phyloP scores from a whole-genome alignment of 2,797 vertebrate genomes.

The Huso huso region DNA sequence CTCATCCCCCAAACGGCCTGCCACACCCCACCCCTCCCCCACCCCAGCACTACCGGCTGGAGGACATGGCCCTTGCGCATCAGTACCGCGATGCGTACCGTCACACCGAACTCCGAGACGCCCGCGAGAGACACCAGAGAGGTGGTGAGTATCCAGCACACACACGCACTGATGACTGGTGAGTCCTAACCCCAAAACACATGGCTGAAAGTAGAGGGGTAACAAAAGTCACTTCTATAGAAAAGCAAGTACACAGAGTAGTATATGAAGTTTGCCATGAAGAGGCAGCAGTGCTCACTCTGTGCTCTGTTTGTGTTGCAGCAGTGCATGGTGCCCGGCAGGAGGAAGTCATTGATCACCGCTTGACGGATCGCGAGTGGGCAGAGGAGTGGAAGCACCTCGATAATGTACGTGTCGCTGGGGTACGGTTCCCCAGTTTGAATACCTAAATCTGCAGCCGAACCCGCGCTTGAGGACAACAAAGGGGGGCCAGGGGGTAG shows the following conservation, averaged over 20 bases:
- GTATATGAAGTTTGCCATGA: too few species aligned
- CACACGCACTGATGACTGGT: too few species aligned
- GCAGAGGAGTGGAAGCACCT: slow-evolving; percentile 97
- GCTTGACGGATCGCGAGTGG: slow-evolving; percentile 93
- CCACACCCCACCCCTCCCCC: slow-evolving; percentile 35
- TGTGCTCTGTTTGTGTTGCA: slow-evolving; percentile 39
- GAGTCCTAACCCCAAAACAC: too few species aligned
- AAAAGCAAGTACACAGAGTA: too few species aligned
- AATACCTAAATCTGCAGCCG: background rate
- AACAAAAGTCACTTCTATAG: too few species aligned
- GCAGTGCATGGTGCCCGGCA: slow-evolving; percentile 74
- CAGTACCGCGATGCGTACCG: slow-evolving; percentile 86
- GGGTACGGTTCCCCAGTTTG: slow-evolving; percentile 2
- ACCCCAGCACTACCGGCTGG: slow-evolving; percentile 82
- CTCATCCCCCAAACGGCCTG: slow-evolving; percentile 21
- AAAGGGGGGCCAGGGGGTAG: slow-evolving; percentile 21
- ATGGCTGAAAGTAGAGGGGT: too few species aligned
- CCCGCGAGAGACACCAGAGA: slow-evolving; percentile 74
- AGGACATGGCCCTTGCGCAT: slow-evolving; percentile 91
- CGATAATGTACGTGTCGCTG: slow-evolving; percentile 75
- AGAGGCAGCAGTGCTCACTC: too few species aligned
- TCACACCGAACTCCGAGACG: slow-evolving; percentile 74
- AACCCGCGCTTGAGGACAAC: slow-evolving; percentile 18
- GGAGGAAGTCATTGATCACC: slow-evolving; percentile 93
- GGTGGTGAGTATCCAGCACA: slow-evolving; percentile 53